Conservation (phyloP, 2,797 vertebrate species). For the Gorsachius magnificus region DNA sequence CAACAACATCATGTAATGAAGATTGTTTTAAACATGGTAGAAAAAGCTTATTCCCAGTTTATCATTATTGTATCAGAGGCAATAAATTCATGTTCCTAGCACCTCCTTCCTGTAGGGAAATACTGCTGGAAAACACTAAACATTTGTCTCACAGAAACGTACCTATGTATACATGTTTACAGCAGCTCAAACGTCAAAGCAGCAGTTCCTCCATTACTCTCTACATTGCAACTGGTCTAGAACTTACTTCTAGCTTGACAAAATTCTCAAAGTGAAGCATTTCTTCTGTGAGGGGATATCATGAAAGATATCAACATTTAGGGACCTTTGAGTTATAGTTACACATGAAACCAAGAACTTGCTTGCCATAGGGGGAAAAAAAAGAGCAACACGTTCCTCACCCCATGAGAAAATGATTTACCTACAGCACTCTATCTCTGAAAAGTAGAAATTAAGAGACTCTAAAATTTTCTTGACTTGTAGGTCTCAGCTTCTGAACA, state of each 20-base stretch:
- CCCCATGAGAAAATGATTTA: neutral
- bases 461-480: neutral
- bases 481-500: neutral
- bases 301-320: neutral
- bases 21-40: neutral
- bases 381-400: fast-evolving
- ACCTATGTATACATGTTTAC: neutral
- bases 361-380: neutral
- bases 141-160: neutral
- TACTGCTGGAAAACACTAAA: neutral
- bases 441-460: neutral
- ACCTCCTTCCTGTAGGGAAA: neutral
- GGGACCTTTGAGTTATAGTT: neutral
- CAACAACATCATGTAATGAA: neutral
- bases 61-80: neutral
- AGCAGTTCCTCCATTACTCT: neutral
- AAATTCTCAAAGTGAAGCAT: neutral
- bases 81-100: neutral
- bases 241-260: neutral
- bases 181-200: neutral
- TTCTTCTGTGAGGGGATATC: neutral
- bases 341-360: neutral
- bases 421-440: neutral
- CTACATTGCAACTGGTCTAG: neutral
- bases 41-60: neutral